A percentile compares a stretch with the other conserved stretches of the same genome.
phyloP scores from a whole-genome alignment of 2,113 vertebrate genomes.

The Colistium nudipinnis region DNA sequence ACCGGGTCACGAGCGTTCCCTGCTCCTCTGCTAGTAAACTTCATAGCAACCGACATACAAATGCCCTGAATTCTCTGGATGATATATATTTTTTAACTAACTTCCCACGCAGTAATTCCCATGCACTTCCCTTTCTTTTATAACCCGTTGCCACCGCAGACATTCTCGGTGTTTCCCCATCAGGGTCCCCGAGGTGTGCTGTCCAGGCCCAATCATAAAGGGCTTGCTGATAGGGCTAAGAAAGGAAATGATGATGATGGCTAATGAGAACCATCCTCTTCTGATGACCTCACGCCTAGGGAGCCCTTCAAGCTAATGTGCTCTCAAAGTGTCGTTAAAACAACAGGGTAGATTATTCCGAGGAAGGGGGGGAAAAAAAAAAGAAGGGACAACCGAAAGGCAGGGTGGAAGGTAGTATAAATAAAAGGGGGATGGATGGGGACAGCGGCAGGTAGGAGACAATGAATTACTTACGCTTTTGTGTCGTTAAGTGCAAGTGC shows the following conservation, averaged over 20 bases:
- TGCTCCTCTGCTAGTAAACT: conserved; percentile 47
- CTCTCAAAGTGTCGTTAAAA: conserved; percentile 69
- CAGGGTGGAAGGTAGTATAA: conserved; percentile 29
- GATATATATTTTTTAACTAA: conserved; percentile 50
- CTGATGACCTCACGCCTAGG: conserved; percentile 63
- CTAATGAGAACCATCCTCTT: conserved; percentile 73
- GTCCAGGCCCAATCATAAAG: conserved; percentile 65
- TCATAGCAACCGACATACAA: conserved; percentile 37
- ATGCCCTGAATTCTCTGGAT: conserved; percentile 22
- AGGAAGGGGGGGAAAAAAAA: neutral
- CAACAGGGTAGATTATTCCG: conserved; percentile 53
- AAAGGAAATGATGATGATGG: conserved; percentile 73
- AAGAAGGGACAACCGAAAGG: conserved; percentile 31
- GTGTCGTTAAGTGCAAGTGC: conserved; percentile 2
- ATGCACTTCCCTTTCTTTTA: conserved; percentile 52
- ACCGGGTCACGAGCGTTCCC: conserved; percentile 14
- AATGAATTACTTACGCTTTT: conserved; percentile 14
- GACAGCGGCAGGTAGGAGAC: neutral
- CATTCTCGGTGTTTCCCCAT: conserved; percentile 42
- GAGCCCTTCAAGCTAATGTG: conserved; percentile 70
- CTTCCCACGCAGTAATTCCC: conserved; percentile 28
- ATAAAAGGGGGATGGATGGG: conserved; percentile 21
- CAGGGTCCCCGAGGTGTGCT: conserved; percentile 57
- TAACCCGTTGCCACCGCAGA: conserved; percentile 48
- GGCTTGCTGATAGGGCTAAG: conserved; percentile 55